Conservation (phyloP, 2,113 vertebrate genomes). For the Phrynosoma blainvillii region DNA sequence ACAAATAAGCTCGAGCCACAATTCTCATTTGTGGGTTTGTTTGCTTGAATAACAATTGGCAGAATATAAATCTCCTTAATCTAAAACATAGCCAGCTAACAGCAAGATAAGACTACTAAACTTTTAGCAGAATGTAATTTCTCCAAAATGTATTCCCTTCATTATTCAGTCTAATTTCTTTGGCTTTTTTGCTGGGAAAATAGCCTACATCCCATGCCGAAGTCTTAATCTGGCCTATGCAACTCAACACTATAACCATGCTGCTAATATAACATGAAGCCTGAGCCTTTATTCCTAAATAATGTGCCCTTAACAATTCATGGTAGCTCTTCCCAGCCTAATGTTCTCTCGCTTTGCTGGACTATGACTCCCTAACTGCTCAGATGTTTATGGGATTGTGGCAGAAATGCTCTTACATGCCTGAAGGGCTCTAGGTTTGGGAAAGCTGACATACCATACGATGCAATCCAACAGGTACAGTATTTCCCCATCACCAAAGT, state of each 20-base stretch:
- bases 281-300: not conserved
- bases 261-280: no score
- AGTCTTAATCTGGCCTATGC: not conserved
- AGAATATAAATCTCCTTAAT: not conserved
- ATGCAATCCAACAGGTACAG: not conserved
- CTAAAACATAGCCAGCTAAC: constrained; percentile 5
- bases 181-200: not conserved
- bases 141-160: not conserved
- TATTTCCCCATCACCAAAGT: not conserved
- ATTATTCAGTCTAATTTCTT: constrained; percentile 16
- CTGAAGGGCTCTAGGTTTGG: no score
- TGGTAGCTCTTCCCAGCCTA: no score
- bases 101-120: not conserved
- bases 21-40: not conserved
- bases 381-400: no score
- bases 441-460: no score
- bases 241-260: no score
- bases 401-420: no score
- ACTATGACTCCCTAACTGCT: not conserved
- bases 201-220: no score
- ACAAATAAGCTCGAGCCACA: not conserved
- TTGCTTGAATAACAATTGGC: not conserved
- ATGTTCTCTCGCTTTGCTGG: no score
- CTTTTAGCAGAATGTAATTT: constrained; percentile 9
- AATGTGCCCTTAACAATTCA: not conserved